These are phyloP conservation scores for Tetragonula carbonaria DNA, from an alignment of 2,888 invertebrate genomes.

Conservation along the genomic window DNA sequence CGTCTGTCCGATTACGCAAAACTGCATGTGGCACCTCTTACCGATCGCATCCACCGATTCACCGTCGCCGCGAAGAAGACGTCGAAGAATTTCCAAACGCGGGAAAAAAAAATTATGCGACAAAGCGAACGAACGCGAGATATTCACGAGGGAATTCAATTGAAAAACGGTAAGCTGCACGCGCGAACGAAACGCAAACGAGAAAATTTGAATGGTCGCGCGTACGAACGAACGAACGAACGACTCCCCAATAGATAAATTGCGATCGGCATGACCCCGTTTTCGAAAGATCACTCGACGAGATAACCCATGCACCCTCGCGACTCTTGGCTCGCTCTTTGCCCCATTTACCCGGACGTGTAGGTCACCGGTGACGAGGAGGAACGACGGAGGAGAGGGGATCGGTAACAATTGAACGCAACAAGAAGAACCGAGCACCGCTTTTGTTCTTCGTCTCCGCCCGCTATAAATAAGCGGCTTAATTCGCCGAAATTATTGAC, in stretches of 20 bases:
- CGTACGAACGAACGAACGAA: neutral
- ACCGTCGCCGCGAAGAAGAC: no score
- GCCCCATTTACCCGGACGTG: slow-evolving; percentile 60
- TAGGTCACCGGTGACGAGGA: slow-evolving; percentile 47
- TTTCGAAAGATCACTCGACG: slow-evolving; percentile 50
- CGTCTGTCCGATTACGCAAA: neutral
- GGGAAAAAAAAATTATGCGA: neutral
- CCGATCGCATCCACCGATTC: neutral
- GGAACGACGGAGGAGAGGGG: slow-evolving; percentile 35
- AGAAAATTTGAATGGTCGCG: slow-evolving; percentile 9
- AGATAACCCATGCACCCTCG: slow-evolving; percentile 57
- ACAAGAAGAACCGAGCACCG: slow-evolving; percentile 70
- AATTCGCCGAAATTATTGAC: slow-evolving; percentile 24
- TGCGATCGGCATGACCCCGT: slow-evolving; percentile 59
- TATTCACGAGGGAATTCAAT: neutral
- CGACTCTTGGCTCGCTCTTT: slow-evolving; percentile 61
- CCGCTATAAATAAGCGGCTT: slow-evolving; percentile 64
- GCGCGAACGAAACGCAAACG: neutral
- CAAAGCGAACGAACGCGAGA: neutral
- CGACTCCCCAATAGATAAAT: slow-evolving; percentile 27
- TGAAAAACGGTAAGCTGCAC: no score
- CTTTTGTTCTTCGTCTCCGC: slow-evolving; percentile 53
- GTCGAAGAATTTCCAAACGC: neutral
- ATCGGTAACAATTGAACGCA: slow-evolving; percentile 65
- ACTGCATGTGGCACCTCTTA: neutral